A percentile compares a stretch with the other conserved stretches of the same genome.
Conservation (phyloP, 2,888 invertebrate species). For the Andrena marginata region DNA sequence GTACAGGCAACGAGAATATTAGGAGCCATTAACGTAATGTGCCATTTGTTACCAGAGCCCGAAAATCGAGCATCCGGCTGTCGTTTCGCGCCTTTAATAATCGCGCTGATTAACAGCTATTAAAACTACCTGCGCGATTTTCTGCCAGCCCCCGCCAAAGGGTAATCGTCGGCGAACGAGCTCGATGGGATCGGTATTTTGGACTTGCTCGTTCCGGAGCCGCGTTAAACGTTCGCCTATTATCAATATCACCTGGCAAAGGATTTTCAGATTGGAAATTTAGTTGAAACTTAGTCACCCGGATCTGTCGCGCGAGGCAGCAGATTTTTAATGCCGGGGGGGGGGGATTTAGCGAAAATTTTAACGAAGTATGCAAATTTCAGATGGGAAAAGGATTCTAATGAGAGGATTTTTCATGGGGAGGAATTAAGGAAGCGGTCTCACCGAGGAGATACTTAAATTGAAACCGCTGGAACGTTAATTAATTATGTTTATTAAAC, state of each 20-base stretch:
- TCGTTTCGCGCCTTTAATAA: slow-evolving; percentile 61
- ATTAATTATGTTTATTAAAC: slow-evolving; percentile 44
- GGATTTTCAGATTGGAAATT: not conserved
- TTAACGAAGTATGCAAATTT: slow-evolving; percentile 22
- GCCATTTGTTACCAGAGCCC: slow-evolving; percentile 48
- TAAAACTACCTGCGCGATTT: slow-evolving; percentile 39
- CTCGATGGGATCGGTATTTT: slow-evolving; percentile 23
- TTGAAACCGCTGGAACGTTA: slow-evolving; percentile 35
- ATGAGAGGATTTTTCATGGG: not conserved
- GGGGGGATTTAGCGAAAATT: not conserved
- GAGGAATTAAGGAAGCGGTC: not conserved
- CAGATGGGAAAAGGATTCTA: not conserved
- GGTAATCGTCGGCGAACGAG: not conserved
- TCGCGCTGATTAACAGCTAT: slow-evolving; percentile 57
- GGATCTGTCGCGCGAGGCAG: not conserved
- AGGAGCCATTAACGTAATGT: slow-evolving; percentile 76
- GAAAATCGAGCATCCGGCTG: slow-evolving; percentile 42
- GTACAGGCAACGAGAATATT: slow-evolving; percentile 49
- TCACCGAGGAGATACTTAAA: not conserved
- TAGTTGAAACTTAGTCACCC: not conserved
- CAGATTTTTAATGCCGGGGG: too few relatives aligned
- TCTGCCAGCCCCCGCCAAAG: slow-evolving; percentile 13
- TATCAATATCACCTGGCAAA: not conserved
- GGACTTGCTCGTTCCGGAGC: not conserved
- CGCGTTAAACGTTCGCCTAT: not conserved